Base-by-base conservation (phyloP, 2,888 invertebrate species). In the Morpho deidamia region DNA sequence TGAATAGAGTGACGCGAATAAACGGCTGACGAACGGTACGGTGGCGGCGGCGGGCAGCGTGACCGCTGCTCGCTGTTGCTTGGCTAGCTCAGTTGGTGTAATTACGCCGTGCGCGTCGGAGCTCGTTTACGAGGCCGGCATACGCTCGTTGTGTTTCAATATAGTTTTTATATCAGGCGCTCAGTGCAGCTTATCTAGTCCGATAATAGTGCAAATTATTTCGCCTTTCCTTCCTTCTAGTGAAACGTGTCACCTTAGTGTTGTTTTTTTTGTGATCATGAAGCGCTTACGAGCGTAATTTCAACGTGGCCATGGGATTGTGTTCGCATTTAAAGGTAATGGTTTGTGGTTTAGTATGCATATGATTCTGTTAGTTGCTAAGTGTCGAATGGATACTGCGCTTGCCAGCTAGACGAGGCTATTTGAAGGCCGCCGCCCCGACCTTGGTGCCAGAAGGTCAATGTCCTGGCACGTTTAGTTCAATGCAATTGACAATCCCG, bases 361-460 rank as follows among this genome's bases (percentile, higher is more conserved):
- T 63, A 60, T 72, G 71, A 74, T 70, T 74, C 69, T 76, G 73
- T 75, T 70, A 66, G 70, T 71, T 69, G 74, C 68, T 73, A 77
- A 74, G 74, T 69, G 65, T 68, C 69, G 69, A 70, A 68, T 70
- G 76, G 74, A 80, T 77, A 69, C 75, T 72, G 73, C 72, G 75
- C 70, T 42, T 23, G 76, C 72, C 70, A 76, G 70, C 78, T 80
- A 81, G 83, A 78, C 84, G 81, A 84, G 85, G 81, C 84, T 82
- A 81, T 81, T 77, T 83, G 89, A 88, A 89, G 89, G 89, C 89
- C 88, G 86, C 78, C 81, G 80, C 71, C 76, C 74, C 83, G 89
- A 89, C 89, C 89, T 89, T 89, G 82, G 72, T 81, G 80, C 74
- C 79, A 78, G 81, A 85, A 86, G 87, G 86, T 88, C 83, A 83